Base-by-base conservation (phyloP, 23 tunicate species). In the Trididemnum clinides region DNA sequence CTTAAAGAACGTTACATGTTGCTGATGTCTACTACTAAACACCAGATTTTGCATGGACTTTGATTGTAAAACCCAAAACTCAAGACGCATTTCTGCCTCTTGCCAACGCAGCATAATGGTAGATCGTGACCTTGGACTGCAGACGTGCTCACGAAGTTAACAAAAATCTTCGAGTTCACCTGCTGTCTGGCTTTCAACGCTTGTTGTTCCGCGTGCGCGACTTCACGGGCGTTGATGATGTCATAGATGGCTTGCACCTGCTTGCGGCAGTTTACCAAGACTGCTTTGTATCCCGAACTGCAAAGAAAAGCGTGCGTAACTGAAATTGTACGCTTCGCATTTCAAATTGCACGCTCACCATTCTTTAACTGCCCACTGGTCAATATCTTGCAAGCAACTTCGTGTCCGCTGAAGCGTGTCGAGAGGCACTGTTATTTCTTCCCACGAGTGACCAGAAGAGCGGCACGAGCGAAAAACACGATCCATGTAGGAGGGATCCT, bases 121-220 rank as follows among this genome's bases (percentile, higher is more conserved):
- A n/a, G n/a, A n/a, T n/a, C n/a, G n/a, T n/a, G n/a, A n/a, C n/a
- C n/a, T n/a, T n/a, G n/a, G n/a, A n/a, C n/a, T n/a, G n/a, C n/a
- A n/a, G n/a, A n/a, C n/a, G n/a, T n/a, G n/a, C n/a, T n/a, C n/a
- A n/a, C n/a, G n/a, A n/a, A n/a, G n/a, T n/a, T n/a, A n/a, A n/a
- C n/a, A n/a, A n/a, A n/a, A n/a, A n/a, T n/a, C n/a, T n/a, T n/a
- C n/a, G n/a, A n/a, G n/a, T n/a, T n/a, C n/a, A n/a, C n/a, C 25
- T 59, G 66, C 37, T 66, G 37, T 30, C 31, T 66, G 37, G 75
- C 75, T 66, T 31, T 66, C 28, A 94, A 62, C 27, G 98, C 98
- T 85, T 94, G 94, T 39, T 89, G 77, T 76, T 94, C 94, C 12
- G 98, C 98, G 51, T 89, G 92, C 15, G 83, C 75, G 22, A 94